A percentile compares a stretch with the other conserved stretches of the same genome.
phyloP scores from a whole-genome alignment of 2,888 invertebrate genomes.

The Byasa hedistus region DNA sequence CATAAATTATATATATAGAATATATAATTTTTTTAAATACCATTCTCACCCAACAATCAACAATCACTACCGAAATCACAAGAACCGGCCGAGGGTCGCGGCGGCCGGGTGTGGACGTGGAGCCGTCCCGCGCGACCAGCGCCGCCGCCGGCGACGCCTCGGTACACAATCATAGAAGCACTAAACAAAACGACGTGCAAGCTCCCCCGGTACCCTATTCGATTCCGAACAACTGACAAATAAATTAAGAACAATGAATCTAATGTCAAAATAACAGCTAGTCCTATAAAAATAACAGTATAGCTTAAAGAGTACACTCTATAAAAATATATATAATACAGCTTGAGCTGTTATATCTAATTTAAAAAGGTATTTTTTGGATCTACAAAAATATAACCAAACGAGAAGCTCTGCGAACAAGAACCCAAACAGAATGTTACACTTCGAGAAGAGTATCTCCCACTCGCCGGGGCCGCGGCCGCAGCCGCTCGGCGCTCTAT shows the following conservation, averaged over 20 bases:
- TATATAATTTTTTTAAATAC: constrained; percentile 72
- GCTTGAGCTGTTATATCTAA: constrained; percentile 72
- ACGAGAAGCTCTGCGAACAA: constrained; percentile 54
- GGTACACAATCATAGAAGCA: constrained; percentile 45
- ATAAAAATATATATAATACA: constrained; percentile 77
- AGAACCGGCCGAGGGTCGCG: constrained; percentile 39
- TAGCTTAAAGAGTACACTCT: constrained; percentile 74
- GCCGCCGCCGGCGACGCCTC: constrained; percentile 31
- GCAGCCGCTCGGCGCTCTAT: constrained; percentile 57
- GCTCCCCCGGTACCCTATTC: constrained; percentile 36
- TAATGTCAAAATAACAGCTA: constrained; percentile 61
- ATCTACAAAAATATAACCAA: constrained; percentile 67
- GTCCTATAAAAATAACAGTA: constrained; percentile 77
- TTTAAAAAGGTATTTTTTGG: constrained; percentile 62
- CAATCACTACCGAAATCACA: constrained; percentile 74
- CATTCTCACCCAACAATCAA: constrained; percentile 77
- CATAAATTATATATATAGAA: constrained; percentile 75
- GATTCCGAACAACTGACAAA: constrained; percentile 47
- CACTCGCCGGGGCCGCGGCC: constrained; percentile 46
- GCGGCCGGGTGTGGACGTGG: constrained; percentile 1
- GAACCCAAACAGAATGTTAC: constrained; percentile 38
- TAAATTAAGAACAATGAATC: constrained; percentile 56
- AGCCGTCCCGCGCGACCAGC: constrained; percentile 25
- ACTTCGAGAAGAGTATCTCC: constrained; percentile 44
- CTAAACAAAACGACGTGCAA: constrained; percentile 42